Percentiles rank a stretch among this genome's conserved stretches.
These are phyloP conservation scores for Megaceryle torquata DNA, from an alignment of 2,113 vertebrate species.

Conservation along the genomic window DNA sequence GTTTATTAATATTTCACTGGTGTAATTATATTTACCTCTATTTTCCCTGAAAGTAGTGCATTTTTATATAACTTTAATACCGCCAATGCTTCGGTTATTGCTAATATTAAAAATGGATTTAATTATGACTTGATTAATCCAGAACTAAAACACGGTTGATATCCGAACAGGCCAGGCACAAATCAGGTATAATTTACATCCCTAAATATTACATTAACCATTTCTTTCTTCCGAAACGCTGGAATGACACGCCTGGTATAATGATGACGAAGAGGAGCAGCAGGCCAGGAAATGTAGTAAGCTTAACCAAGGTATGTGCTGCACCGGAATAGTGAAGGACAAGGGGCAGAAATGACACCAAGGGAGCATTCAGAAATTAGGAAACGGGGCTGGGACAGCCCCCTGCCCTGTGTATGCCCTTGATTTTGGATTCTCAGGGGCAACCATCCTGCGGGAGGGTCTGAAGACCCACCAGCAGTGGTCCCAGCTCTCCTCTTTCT, in stretches of 20 bases:
- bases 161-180: neutral
- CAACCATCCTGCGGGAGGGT: fast-evolving
- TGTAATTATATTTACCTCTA: neutral
- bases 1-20: neutral
- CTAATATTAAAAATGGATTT: neutral
- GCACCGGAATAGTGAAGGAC: neutral
- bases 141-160: neutral
- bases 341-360: neutral
- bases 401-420: fast-evolving
- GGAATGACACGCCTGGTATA: neutral
- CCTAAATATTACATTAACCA: neutral
- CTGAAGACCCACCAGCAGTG: neutral
- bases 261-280: neutral
- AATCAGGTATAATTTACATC: slow-evolving; percentile 1
- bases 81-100: neutral
- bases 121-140: neutral
- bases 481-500: neutral
- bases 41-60: neutral
- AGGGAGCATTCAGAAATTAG: fast-evolving
- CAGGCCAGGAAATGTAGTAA: neutral
- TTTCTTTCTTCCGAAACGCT: neutral
- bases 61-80: neutral
- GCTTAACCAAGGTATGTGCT: neutral
- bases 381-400: neutral
- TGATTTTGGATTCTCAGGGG: fast-evolving